Percentiles rank a stretch among this genome's conserved stretches.
phyloP scores from a whole-genome alignment of 2,113 vertebrate genomes.

The Hepsetus odoe region DNA sequence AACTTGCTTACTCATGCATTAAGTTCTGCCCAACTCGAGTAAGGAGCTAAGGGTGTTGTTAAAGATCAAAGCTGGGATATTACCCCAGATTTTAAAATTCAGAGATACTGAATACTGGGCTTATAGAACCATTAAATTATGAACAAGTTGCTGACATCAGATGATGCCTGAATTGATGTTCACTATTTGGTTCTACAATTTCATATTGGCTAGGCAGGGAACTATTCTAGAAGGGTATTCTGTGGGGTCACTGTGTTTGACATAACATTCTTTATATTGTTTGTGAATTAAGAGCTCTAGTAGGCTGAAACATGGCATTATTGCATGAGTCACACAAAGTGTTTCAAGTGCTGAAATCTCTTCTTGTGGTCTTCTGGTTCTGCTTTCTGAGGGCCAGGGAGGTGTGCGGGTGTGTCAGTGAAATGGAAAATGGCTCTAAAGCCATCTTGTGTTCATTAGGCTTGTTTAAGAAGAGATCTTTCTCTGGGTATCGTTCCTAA shows the following conservation, averaged over 20 bases:
- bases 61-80: background rate
- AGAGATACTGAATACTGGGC: background rate
- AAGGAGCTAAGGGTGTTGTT: background rate
- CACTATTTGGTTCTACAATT: background rate
- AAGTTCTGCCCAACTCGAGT: background rate
- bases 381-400: background rate
- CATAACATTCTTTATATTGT: background rate
- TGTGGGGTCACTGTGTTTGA: background rate
- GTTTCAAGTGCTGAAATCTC: background rate
- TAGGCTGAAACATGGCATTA: background rate
- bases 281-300: background rate
- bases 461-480: background rate
- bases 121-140: background rate
- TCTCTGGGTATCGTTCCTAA: background rate
- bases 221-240: background rate
- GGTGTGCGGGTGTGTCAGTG: constrained; percentile 26
- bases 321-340: background rate
- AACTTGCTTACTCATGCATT: background rate
- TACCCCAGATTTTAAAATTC: background rate
- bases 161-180: background rate
- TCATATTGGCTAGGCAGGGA: background rate
- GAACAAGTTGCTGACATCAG: background rate
- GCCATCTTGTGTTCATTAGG: constrained; percentile 8
- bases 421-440: constrained; percentile 49
- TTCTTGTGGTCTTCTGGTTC: background rate